Conservation (phyloP, 2,113 vertebrate species). For the Dinomys branickii region DNA sequence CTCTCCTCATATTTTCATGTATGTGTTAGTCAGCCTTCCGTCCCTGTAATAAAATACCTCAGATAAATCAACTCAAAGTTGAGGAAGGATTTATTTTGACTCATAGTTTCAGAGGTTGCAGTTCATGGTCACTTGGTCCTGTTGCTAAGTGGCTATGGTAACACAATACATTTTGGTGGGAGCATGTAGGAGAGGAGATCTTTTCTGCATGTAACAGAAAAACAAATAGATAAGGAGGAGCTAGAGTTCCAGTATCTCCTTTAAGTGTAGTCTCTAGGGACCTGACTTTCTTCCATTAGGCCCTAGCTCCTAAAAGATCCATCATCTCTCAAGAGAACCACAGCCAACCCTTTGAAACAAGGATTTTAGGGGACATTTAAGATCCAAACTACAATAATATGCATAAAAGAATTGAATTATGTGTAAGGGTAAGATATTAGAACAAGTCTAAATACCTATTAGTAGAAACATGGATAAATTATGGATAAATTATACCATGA, state of each 20-base stretch:
- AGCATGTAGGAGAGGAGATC: neutral
- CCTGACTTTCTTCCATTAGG: neutral
- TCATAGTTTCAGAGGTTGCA: too few species aligned
- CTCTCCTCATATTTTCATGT: too few species aligned
- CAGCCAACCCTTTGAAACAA: neutral
- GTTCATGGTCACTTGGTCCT: too few species aligned
- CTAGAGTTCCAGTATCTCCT: neutral
- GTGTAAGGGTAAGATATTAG: slow-evolving; percentile 2
- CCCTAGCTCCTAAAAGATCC: neutral
- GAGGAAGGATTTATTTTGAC: neutral
- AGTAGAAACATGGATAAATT: neutral
- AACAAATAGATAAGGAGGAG: neutral
- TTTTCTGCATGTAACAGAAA: neutral
- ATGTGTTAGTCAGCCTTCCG: too few species aligned
- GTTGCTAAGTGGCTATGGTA: too few species aligned
- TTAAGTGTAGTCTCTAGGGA: neutral
- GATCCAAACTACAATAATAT: neutral
- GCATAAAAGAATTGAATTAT: neutral
- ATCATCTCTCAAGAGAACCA: neutral
- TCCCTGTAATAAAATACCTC: neutral
- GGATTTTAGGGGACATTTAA: neutral
- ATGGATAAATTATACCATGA: neutral
- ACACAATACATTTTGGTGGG: neutral
- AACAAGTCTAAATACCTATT: neutral
- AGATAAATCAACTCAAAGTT: neutral